Evolutionary conservation across 1,140 invertebrate genomes (phyloP).

Genomic region (Drosophila athabasca): DNA sequence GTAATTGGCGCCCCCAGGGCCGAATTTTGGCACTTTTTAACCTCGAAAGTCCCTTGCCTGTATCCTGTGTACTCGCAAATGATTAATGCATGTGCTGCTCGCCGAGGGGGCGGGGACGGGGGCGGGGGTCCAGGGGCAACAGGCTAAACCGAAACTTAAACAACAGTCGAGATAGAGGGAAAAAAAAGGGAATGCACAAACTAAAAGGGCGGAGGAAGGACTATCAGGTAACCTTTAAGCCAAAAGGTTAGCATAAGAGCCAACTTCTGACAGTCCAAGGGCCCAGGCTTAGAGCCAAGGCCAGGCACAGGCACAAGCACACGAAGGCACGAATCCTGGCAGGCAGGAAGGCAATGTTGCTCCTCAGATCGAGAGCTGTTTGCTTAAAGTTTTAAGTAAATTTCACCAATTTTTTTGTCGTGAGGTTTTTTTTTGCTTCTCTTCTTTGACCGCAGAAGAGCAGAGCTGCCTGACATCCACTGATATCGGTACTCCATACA

Average conservation of each 20-base stretch:
- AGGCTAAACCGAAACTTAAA: conserved; percentile 30
- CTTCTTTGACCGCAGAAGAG: conserved; percentile 26
- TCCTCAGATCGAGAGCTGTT: conserved; percentile 38
- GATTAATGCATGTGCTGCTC: conserved; percentile 57
- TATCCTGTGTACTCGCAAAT: conserved; percentile 50
- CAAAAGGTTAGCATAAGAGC: conserved; percentile 16
- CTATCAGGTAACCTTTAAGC: conserved; percentile 4
- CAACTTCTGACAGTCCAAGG: conserved; percentile 18
- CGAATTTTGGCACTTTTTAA: conserved; percentile 52
- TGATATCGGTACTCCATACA: conserved; percentile 51
- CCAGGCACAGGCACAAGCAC: background rate
- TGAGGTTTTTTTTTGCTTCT: background rate
- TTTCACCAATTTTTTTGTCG: conserved; percentile 43
- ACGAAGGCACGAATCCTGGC: too few relatives aligned
- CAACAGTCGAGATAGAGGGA: background rate
- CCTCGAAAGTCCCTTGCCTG: background rate
- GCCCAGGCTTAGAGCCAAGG: conserved; percentile 9
- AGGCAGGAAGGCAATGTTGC: conserved; percentile 6
- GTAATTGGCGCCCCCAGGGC: conserved; percentile 66
- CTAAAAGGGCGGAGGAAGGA: conserved; percentile 9
- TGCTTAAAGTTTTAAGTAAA: conserved; percentile 75
- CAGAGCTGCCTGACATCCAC: conserved; percentile 23
- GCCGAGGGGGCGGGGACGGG: too few relatives aligned
- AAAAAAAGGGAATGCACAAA: conserved; percentile 46
- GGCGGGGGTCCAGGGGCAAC: conserved; percentile 10